Evolutionary conservation across 2,113 vertebrate species (phyloP).

Genomic region (Riparia riparia): DNA sequence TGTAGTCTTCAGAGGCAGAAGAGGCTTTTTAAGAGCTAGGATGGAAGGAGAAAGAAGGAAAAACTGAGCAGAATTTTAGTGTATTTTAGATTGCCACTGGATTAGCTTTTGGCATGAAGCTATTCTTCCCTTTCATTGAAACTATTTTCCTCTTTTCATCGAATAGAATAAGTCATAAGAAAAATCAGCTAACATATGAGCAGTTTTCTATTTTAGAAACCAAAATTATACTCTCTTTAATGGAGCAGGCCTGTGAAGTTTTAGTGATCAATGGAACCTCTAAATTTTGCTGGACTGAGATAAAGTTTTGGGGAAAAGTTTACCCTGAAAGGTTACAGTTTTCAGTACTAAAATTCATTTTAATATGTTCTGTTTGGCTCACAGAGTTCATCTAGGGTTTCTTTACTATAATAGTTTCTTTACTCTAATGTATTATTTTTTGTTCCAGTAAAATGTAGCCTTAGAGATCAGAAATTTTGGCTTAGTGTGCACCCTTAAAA

Average conservation of each 20-base stretch:
- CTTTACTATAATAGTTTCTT: background rate
- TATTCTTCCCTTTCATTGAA: background rate
- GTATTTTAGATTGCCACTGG: background rate
- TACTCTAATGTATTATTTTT: background rate
- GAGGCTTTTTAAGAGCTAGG: background rate
- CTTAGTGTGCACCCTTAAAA: background rate
- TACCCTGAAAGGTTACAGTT: background rate
- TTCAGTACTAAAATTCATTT: background rate
- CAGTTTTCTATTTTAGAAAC: background rate
- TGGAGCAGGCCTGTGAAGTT: background rate
- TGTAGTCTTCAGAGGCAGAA: background rate
- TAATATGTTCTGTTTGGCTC: background rate
- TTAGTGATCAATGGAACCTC: background rate
- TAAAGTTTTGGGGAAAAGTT: background rate
- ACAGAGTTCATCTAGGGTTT: background rate
- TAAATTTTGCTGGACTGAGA: background rate
- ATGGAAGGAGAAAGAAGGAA: background rate
- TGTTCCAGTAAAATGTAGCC: background rate
- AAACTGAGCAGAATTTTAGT: background rate
- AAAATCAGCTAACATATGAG: background rate
- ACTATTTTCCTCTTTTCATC: background rate
- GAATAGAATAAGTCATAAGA: background rate
- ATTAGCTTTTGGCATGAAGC: background rate
- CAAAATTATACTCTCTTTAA: background rate
- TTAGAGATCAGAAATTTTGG: background rate